Conservation (phyloP, 2,113 vertebrate species). For the Toxostoma redivivum region DNA sequence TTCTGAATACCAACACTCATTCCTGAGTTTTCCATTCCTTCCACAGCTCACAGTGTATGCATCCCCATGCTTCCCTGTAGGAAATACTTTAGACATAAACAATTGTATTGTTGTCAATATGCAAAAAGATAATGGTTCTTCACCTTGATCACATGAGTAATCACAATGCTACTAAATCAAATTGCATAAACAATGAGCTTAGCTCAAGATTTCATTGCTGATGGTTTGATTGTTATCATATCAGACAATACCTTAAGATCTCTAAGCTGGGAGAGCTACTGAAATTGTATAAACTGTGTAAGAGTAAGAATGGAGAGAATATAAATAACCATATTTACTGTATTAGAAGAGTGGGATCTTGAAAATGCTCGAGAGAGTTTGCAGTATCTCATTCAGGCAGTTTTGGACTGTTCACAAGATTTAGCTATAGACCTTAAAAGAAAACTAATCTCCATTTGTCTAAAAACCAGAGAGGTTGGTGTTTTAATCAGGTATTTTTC, state of each 20-base stretch:
- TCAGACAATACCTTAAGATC: neutral
- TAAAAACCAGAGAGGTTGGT: neutral
- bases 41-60: neutral
- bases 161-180: neutral
- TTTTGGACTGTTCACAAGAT: neutral
- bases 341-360: neutral
- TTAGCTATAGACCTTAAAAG: neutral
- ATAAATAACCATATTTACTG: neutral
- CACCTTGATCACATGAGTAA: neutral
- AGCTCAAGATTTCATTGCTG: neutral
- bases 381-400: neutral
- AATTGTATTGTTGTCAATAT: neutral
- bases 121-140: neutral
- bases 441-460: neutral
- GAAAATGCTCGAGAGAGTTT: neutral
- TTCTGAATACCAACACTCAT: neutral
- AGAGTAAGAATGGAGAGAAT: neutral
- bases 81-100: neutral
- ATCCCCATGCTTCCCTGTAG: neutral
- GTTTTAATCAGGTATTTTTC: neutral
- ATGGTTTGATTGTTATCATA: neutral
- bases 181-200: neutral
- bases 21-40: neutral
- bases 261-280: neutral
- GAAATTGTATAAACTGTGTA: neutral